Evolutionary conservation across 2,113 vertebrate species (phyloP), one percentile per base, ranked within the genome.

Genomic region (Brachyhypopomus gauderio): DNA sequence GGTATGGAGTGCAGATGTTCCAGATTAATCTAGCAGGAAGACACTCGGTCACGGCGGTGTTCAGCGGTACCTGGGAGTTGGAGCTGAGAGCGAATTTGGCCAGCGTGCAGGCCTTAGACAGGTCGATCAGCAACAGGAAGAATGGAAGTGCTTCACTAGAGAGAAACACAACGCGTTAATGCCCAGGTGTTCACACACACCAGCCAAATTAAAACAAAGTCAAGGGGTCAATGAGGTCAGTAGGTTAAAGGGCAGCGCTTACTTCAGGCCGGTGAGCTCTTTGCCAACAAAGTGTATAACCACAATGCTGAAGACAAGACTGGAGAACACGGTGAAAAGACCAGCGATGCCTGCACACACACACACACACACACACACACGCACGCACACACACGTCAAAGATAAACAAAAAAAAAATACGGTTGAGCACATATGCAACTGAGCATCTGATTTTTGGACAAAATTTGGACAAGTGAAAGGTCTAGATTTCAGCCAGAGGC

Each of bases 271-370:
- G 8, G 97, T 99, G 80, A 99, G 83, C 86, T 99, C 98, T 90
- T 98, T 98, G 89, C 97, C 96, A 60, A 99, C 92, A 78, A 99
- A 98, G 84, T 99, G 97, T 90, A 98, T 96, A 74, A 99, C 97
- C 27, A 99, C 97, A 0, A 96, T 98, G 89, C 97, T 98, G 87
- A 99, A 99, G 3, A 99, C 96, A 56, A 99, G 98, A 87, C 97
- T 99, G 89, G 98, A 99, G 87, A 99, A 99, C 83, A 98, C 97
- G 82, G 98, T 98, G 90, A 99, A 99, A 25, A 98, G 95, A 2
- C 98, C 98, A 79, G 97, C 98, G 78, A 99, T 98, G 80, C 98
- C 98, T 97, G 83, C 30, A 85, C 72, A 38, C 84, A 85, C 5
- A 76, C 25, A 72, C 2, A 23, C 4, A 48, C 8, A 1, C 45